Percentiles rank a stretch among this genome's conserved stretches.
Conservation (phyloP, 1,140 invertebrate species). For the Coptotermes formosanus region DNA sequence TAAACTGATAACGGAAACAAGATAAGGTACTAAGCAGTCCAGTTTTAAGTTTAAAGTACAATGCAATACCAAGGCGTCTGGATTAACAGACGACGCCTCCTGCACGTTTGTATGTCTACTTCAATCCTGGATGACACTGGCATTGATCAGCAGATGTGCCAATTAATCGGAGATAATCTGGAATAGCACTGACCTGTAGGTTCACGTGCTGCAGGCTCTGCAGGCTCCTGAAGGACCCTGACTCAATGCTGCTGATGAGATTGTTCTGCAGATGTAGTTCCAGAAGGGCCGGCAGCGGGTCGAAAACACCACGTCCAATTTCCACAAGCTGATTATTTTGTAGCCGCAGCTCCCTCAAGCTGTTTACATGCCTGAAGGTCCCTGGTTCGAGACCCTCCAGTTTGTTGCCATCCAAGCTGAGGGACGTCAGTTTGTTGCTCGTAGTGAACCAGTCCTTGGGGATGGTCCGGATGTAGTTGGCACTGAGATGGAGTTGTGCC, state of each 20-base stretch:
- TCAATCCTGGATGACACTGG: no score
- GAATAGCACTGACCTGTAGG: conserved; percentile 55
- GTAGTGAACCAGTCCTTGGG: conserved; percentile 70
- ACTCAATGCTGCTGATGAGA: conserved; percentile 74
- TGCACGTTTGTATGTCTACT: no score
- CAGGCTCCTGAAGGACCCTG: conserved; percentile 77
- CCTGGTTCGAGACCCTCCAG: conserved; percentile 76
- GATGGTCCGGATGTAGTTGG: conserved; percentile 78
- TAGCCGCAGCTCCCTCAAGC: conserved; percentile 77
- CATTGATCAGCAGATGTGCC: no score
- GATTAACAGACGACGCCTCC: no score
- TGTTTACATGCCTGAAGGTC: conserved; percentile 71
- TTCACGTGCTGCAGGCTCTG: conserved; percentile 85
- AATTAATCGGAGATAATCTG: no score
- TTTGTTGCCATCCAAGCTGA: conserved; percentile 89
- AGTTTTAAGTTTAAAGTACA: no score
- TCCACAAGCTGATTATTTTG: conserved; percentile 79
- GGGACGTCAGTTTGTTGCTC: conserved; percentile 71
- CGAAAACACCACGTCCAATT: conserved; percentile 76
- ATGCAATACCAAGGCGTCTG: no score
- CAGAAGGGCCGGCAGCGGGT: conserved; percentile 71
- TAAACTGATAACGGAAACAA: no score
- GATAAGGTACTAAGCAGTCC: no score
- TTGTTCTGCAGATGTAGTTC: conserved; percentile 89
- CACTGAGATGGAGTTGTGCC: conserved; percentile 79